Evolutionary conservation across 2,113 vertebrate genomes (phyloP), one percentile per base, ranked within the genome.

Genomic region (Hyla sarda): DNA sequence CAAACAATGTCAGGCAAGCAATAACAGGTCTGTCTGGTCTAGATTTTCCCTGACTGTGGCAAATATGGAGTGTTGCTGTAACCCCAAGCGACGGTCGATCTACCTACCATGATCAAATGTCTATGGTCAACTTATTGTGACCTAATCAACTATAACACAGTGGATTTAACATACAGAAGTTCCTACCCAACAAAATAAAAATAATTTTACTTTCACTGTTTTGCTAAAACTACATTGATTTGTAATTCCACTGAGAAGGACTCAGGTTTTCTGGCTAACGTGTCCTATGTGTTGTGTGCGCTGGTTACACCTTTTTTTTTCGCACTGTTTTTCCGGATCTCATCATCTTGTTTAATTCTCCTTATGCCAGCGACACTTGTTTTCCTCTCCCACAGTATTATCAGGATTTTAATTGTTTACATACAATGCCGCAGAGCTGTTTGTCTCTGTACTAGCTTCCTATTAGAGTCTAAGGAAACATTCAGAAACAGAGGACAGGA

Each of bases 171-270:
- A n/a, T n/a, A n/a, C n/a, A n/a, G n/a, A n/a, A n/a, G n/a, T n/a
- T n/a, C n/a, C n/a, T n/a, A n/a, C n/a, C n/a, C n/a, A n/a, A n/a
- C n/a, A n/a, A n/a, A n/a, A n/a, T n/a, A n/a, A n/a, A n/a, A n/a
- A n/a, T n/a, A n/a, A n/a, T n/a, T 58, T 30, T 4, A 3, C 52
- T 37, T 79, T n/a, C 28, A 9, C 50, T 7, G 7, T 1, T 4
- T 34, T 19, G 74, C 50, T 23, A 17, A 30, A 12, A 23, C 52
- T n/a, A 56, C 76, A 41, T 34, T 37, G 76, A n/a, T 37, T 79
- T 12, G 52, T n/a, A 79, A 79, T 79, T 79, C 12, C 37, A 52
- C 76, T 79, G 76, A 79, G 75, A 21, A 32, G 32, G 21, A 37
- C 23, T 34, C 76, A 79, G 30, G 32, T 37, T 56, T 79, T 79